A percentile compares a stretch with the other conserved stretches of the same genome.
These are phyloP conservation scores for Temnopleurus reevesii DNA, from an alignment of 53 echinoderm and acorn worm genomes.

Conservation along the genomic window DNA sequence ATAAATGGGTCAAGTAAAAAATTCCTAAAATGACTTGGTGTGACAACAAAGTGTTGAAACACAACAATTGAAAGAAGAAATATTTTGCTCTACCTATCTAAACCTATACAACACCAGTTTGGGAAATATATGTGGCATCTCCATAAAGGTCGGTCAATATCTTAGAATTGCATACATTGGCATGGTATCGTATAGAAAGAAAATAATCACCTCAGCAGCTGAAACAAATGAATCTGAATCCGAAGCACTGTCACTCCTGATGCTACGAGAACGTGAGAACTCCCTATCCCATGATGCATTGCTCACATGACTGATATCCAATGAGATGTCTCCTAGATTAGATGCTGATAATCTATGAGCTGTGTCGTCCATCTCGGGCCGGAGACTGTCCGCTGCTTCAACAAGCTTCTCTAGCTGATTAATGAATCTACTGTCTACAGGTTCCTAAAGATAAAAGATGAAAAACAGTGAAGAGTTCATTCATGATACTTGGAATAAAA, in stretches of 20 bases:
- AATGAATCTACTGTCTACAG: not conserved
- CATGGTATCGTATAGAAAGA: too few species aligned
- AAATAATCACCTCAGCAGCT: slow-evolving; percentile 42
- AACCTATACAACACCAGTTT: too few species aligned
- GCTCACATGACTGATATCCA: slow-evolving; percentile 41
- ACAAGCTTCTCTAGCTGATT: slow-evolving; percentile 46
- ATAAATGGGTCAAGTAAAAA: too few species aligned
- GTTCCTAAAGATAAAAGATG: not conserved
- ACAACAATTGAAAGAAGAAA: too few species aligned
- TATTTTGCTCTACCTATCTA: too few species aligned
- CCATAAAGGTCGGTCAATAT: too few species aligned
- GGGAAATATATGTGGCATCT: too few species aligned
- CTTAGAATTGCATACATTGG: too few species aligned
- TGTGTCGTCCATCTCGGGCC: slow-evolving; percentile 30
- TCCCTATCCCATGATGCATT: slow-evolving; percentile 15
- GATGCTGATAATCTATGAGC: not conserved
- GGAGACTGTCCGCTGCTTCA: not conserved
- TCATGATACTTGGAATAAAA: too few species aligned
- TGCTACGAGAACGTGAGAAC: not conserved
- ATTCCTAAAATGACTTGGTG: too few species aligned
- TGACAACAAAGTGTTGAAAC: too few species aligned
- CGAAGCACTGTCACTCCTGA: slow-evolving; percentile 18
- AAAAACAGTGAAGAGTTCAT: too few species aligned
- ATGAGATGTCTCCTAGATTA: not conserved
- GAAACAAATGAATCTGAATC: slow-evolving; percentile 53